Evolutionary conservation across 2,888 invertebrate species (phyloP).

Genomic region (Eucriotettix oculatus): DNA sequence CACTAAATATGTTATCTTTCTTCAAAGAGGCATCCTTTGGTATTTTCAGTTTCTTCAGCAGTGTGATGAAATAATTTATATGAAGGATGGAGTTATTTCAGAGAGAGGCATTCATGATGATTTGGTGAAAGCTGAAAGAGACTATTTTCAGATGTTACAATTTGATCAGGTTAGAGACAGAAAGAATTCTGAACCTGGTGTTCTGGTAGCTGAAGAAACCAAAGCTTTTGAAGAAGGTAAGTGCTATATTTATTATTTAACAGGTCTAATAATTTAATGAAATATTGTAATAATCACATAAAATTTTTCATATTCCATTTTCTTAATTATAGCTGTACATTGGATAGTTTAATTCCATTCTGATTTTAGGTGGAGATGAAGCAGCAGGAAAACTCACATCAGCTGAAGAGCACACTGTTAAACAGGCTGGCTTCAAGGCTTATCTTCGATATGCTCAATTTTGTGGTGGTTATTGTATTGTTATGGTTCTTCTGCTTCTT

Average conservation of each 20-base stretch:
- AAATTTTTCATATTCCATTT: background rate
- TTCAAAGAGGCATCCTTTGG: no score
- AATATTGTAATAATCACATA: no score
- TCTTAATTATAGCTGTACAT: background rate
- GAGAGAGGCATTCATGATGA: constrained; percentile 28
- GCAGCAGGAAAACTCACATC: constrained; percentile 6
- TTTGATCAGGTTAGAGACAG: constrained; percentile 15
- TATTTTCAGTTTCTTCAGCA: constrained; percentile 25
- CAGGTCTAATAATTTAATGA: background rate
- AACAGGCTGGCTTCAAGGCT: constrained; percentile 6
- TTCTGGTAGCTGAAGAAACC: background rate
- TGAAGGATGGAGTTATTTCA: constrained; percentile 28
- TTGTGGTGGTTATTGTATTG: constrained; percentile 17
- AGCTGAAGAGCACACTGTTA: constrained; percentile 8
- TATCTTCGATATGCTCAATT: constrained; percentile 8
- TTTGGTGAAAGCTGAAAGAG: constrained; percentile 22
- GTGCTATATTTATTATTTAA: background rate
- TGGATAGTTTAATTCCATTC: background rate
- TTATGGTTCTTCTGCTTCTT: constrained; percentile 17
- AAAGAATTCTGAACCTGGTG: background rate
- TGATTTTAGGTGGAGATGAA: constrained; percentile 4
- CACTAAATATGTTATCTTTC: no score
- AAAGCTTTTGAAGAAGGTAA: background rate
- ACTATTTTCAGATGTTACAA: constrained; percentile 21
- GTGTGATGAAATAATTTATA: constrained; percentile 30